Evolutionary conservation across 2,888 invertebrate genomes (phyloP), one percentile per base, ranked within the genome.

Genomic region (Theretra japonica): DNA sequence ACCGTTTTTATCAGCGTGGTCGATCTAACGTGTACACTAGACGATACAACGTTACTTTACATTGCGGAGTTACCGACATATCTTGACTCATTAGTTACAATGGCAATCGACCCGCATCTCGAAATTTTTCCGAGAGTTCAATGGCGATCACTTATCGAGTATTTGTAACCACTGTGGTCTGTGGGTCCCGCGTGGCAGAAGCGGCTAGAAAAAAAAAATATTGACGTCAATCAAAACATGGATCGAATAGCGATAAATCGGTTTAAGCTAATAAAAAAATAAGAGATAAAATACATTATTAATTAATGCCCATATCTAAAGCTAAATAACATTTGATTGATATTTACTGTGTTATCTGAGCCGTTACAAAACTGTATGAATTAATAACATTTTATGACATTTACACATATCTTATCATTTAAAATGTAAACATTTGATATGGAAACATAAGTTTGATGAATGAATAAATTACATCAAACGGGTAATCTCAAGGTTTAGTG

Each of bases 351-450:
- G 41, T 17, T 48, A 48, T 65, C 41, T 48, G 5, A 41, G 15
- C 17, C 23, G 41, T 48, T 48, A 65, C 41, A 65, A 65, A 41
- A 41, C 62, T 65, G 11, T 62, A 62, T 15, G 21, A 23, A 65
- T 48, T 21, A 65, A 48, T 23, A 48, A 21, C 41, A 65, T 48
- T 65, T 65, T 65, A 48, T 65, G 11, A 48, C 23, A 41, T 62
- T 17, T 48, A 48, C 65, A 6, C 23, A 17, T 60, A 56, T 72
- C 77, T 80, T 77, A 80, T 79, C 77, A 65, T 68, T 6, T 72
- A 60, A 71, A 73, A 74, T 74, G 69, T 78, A 80, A 80, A 79
- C 75, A 80, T 77, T 71, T 60, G 72, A 76, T 70, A 41, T 58
- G 58, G 23, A 70, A 70, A 58, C 41, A 58, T 8, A 7, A 58